Base-by-base conservation (phyloP, 1,140 invertebrate genomes). In the Venustaconcha ellipsiformis region DNA sequence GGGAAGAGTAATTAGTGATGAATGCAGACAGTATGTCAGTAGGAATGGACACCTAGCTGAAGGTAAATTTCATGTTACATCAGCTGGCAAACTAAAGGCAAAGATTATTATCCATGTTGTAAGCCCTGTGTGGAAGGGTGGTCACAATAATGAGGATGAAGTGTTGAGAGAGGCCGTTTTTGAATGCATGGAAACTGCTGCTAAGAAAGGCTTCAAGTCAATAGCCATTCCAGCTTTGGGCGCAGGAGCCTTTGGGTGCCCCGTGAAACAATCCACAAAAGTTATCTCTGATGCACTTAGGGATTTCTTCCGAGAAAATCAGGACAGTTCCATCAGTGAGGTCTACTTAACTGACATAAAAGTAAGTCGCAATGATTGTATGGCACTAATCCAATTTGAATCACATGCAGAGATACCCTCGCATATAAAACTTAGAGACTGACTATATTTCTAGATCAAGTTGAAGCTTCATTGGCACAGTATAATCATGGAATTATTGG, bases 141-240 rank as follows among this genome's bases (percentile, higher is more conserved):
- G 72, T 17, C 23, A 14, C 12, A 60, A 70, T 2, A 26, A 78
- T 1, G 72, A 71, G 20, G 72, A 70, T 1, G 60, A 78, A 14
- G 67, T 70, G 20, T 23, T 78, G 15, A 18, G 15, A 37, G 68
- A 74, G 59, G 64, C 67, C n/a, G 58, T 78, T 17, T 74, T 69
- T 30, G 63, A 66, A 18, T 64, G 55, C 17, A 37, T 79, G 20
- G 26, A 64, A 55, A 30, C 72, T 23, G 74, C 78, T 14, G 56
- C 26, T 58, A 23, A 20, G 13, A 67, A 30, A 48, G n/a, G 65
- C 20, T n/a, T 64, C 0, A 72, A 18, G 15, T 78, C 79, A n/a
- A 48, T 80, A 18, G 79, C 79, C 30, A 55, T 80, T 17, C 79
- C 79, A 23, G 79, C 76, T 17, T 23, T 80, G 23, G 74, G 79